Base-by-base conservation (phyloP, 2,113 vertebrate genomes). In the Piaya cayana region DNA sequence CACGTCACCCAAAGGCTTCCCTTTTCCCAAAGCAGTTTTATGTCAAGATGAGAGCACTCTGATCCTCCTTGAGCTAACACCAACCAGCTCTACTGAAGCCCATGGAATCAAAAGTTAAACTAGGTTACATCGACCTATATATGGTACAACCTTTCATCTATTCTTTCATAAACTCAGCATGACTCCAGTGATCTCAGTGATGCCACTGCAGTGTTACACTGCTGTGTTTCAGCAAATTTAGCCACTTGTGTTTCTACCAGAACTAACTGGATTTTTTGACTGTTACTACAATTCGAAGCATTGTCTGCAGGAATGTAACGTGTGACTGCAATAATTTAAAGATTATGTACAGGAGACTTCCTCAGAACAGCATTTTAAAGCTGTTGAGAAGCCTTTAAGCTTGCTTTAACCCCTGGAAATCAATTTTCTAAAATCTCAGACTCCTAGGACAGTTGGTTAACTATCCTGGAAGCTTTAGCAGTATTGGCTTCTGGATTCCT, bases 11-110 rank as follows among this genome's bases (percentile, higher is more conserved):
- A 30, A 93, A 91, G 82, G 90, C 34, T 75, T 83, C 82, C 62
- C 23, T 90, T 97, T 89, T 89, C 91, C 86, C 88, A 79, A 71
- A 95, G 87, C 90, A 88, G n/a, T 85, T 93, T 88, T 56, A 86
- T 91, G 94, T 82, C 79, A 92, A 85, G 81, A 92, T 62, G 70
- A 93, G 81, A 96, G 70, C 39, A 72, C 20, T 45, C 12, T 45
- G 50, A 29, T 84, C 76, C 71, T 89, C 58, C 58, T 45, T 81
- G 49, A 87, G 58, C 53, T 92, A 64, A 72, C 74, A 39, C n/a
- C 62, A 70, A 62, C 39, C 50, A 91, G 5, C 58, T 76, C 49
- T 2, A 16, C 58, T 23, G 47, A 84, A 91, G 49, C 80, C 86
- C 50, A 29, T 21, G n/a, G 65, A 86, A 50, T 80, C 50, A 68